Conservation (phyloP, 2,797 vertebrate genomes). For the Sphenopsis melanotis region DNA sequence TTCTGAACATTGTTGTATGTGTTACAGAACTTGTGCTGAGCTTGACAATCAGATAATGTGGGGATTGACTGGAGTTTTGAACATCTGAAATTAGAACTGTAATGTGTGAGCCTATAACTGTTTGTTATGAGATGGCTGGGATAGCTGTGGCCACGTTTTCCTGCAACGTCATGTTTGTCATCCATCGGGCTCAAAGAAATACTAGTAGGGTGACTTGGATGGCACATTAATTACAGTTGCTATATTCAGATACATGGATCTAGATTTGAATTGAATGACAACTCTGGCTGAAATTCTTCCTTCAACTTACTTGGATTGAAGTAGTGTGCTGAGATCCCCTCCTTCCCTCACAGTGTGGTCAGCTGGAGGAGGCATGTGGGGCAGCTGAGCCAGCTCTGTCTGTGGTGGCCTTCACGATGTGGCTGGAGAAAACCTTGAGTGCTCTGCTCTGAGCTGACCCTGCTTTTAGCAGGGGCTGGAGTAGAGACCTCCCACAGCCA, state of each 20-base stretch:
- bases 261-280: not conserved
- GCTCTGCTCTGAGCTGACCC: not conserved
- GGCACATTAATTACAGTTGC: not conserved
- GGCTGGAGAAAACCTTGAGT: not conserved
- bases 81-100: not conserved
- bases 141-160: not conserved
- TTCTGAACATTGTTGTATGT: not conserved
- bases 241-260: not conserved
- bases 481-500: not conserved
- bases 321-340: not conserved
- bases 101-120: not conserved
- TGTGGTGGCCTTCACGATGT: not conserved
- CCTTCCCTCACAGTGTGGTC: accelerated
- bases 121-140: not conserved
- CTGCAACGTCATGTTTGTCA: not conserved
- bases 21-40: not conserved
- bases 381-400: not conserved
- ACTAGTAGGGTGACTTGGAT: not conserved
- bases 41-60: not conserved
- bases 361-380: not conserved
- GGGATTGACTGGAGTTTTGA: not conserved
- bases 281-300: not conserved
- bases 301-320: not conserved
- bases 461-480: not conserved
- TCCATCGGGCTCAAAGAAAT: not conserved